Evolutionary conservation across 2,113 vertebrate genomes (phyloP).

Genomic region (Periophthalmodon schlosseri): DNA sequence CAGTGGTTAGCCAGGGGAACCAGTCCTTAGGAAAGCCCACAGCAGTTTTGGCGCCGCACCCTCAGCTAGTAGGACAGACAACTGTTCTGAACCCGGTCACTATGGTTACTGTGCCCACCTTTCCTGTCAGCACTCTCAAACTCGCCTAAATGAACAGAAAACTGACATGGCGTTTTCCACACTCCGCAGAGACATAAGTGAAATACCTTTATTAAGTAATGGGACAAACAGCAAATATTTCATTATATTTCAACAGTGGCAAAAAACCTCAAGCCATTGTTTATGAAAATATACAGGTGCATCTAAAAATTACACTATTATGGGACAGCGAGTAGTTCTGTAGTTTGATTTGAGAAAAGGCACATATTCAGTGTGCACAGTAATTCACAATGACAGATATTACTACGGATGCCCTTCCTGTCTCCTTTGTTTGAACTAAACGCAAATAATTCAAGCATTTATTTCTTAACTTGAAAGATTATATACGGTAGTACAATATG

Average conservation of each 20-base stretch:
- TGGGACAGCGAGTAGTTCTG: neutral
- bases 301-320: neutral
- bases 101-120: slow-evolving; percentile 95
- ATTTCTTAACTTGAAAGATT: too few species aligned
- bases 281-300: slow-evolving; percentile 32
- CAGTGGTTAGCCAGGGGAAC: slow-evolving; percentile 76
- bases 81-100: slow-evolving; percentile 95
- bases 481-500: neutral
- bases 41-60: slow-evolving; percentile 79
- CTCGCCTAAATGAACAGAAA: slow-evolving; percentile 79
- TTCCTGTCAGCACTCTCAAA: slow-evolving; percentile 94
- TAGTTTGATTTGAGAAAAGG: neutral
- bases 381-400: neutral
- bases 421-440: neutral
- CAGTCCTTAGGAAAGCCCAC: slow-evolving; percentile 82
- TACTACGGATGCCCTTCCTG: neutral
- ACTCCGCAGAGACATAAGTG: slow-evolving; percentile 24
- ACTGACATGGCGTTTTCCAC: slow-evolving; percentile 11
- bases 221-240: slow-evolving; percentile 27
- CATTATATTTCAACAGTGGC: slow-evolving; percentile 26
- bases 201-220: slow-evolving; percentile 6
- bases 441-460: neutral
- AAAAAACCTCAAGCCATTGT: slow-evolving; percentile 42
- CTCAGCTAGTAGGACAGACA: slow-evolving; percentile 90
- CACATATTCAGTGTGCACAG: neutral